Percentiles rank a stretch among this genome's conserved stretches.
These are phyloP conservation scores for Brienomyrus brachyistius DNA, from an alignment of 2,113 vertebrate genomes.

Conservation along the genomic window DNA sequence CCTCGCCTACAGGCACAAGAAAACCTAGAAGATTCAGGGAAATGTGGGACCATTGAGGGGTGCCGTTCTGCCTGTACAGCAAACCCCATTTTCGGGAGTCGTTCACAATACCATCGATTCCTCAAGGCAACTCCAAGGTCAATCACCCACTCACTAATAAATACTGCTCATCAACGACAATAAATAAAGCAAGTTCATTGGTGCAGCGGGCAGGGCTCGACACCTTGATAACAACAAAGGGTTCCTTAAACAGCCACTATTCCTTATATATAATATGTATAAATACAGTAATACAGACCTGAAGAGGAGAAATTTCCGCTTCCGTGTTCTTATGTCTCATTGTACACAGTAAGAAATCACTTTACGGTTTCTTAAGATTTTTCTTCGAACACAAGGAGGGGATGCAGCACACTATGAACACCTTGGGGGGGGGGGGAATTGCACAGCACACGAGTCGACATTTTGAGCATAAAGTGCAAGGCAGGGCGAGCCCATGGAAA, in stretches of 20 bases:
- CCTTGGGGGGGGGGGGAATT: conserved; percentile 16
- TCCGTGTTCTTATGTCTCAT: conserved; percentile 41
- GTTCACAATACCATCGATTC: neutral
- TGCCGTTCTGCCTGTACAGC: neutral
- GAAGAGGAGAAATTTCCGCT: conserved; percentile 25
- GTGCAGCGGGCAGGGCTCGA: neutral
- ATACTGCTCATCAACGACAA: conserved; percentile 7
- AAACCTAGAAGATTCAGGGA: neutral
- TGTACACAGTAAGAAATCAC: conserved; percentile 38
- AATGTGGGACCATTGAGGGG: neutral
- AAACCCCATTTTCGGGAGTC: neutral
- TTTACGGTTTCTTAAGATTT: conserved; percentile 30
- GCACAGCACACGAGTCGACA: conserved; percentile 35
- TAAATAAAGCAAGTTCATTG: conserved; percentile 5
- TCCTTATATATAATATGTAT: conserved; percentile 10
- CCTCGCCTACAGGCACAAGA: neutral
- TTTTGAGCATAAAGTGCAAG: conserved; percentile 62
- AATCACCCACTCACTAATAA: conserved; percentile 2
- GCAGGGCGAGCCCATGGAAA: conserved; percentile 62
- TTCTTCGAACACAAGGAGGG: conserved; percentile 45
- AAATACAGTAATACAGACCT: conserved; percentile 15
- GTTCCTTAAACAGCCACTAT: conserved; percentile 6
- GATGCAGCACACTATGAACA: conserved; percentile 6
- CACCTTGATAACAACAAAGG: neutral
- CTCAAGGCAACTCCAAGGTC: neutral